phyloP scores from a whole-genome alignment of 2,797 vertebrate genomes.

The Chelidonichthys spinosus region DNA sequence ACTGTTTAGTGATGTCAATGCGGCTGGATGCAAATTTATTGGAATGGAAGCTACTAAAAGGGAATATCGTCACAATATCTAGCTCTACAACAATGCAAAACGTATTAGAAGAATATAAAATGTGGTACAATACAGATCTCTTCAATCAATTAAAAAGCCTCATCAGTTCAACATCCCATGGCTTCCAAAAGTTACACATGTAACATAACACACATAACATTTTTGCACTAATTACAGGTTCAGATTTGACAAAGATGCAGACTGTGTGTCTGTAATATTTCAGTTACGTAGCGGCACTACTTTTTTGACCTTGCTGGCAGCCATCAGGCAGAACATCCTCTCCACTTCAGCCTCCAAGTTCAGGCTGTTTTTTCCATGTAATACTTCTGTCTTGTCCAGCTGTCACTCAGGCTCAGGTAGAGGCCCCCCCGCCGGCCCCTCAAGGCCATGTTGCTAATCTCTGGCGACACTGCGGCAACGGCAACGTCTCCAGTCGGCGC shows the following conservation, averaged over 20 bases:
- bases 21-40: no score
- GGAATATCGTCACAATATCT: no score
- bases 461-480: constrained; percentile 50
- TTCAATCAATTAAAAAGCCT: background rate
- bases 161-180: background rate
- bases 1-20: no score
- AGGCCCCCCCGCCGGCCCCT: constrained; percentile 42
- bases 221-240: background rate
- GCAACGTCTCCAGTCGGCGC: constrained; percentile 34
- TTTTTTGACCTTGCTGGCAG: background rate
- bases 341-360: constrained; percentile 33
- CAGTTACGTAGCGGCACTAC: background rate
- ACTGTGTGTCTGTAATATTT: background rate
- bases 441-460: constrained; percentile 55
- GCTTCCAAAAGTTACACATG: background rate
- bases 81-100: no score
- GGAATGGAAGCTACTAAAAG: no score
- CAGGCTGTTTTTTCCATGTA: constrained; percentile 28
- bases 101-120: no score
- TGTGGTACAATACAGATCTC: background rate
- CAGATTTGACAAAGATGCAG: background rate
- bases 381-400: constrained; percentile 22
- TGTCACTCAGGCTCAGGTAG: constrained; percentile 11
- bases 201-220: background rate
- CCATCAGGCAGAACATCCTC: constrained; percentile 17